phyloP scores from a whole-genome alignment of 2,888 invertebrate species.

The Metallyticus violacea region DNA sequence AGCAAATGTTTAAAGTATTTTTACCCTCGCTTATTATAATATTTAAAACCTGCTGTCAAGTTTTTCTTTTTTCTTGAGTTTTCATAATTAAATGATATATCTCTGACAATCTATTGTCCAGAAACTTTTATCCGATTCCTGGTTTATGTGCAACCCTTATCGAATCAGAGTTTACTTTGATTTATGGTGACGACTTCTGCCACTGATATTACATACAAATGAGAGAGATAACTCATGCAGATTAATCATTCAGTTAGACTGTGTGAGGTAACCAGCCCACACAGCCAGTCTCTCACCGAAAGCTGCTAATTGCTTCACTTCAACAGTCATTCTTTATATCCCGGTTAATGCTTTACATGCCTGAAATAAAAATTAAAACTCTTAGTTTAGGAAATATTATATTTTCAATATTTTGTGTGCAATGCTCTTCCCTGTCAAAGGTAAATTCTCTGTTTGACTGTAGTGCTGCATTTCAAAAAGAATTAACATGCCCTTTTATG shows the following conservation, averaged over 20 bases:
- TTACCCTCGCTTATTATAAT: too few relatives aligned
- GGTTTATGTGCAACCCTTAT: not conserved
- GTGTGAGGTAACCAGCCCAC: not conserved
- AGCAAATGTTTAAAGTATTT: too few relatives aligned
- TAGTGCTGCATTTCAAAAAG: too few relatives aligned
- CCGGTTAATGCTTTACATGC: not conserved
- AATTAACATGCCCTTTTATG: too few relatives aligned
- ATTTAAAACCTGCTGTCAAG: too few relatives aligned
- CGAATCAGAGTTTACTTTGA: not conserved
- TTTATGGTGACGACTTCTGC: not conserved
- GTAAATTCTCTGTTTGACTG: too few relatives aligned
- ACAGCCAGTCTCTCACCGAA: not conserved
- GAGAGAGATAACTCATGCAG: not conserved
- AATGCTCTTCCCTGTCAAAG: too few relatives aligned
- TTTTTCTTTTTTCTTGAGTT: not conserved
- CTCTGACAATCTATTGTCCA: not conserved
- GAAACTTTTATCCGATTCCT: not conserved
- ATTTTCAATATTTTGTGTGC: too few relatives aligned
- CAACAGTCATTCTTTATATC: not conserved
- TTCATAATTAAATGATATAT: not conserved
- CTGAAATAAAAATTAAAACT: not conserved
- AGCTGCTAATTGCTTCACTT: not conserved
- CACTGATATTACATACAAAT: not conserved
- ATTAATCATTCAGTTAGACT: not conserved
- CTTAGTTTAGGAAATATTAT: too few relatives aligned